Base-by-base conservation (phyloP, 37 sponge, comb jelly and placozoan species). In the Halisarca cf. caerulea region DNA sequence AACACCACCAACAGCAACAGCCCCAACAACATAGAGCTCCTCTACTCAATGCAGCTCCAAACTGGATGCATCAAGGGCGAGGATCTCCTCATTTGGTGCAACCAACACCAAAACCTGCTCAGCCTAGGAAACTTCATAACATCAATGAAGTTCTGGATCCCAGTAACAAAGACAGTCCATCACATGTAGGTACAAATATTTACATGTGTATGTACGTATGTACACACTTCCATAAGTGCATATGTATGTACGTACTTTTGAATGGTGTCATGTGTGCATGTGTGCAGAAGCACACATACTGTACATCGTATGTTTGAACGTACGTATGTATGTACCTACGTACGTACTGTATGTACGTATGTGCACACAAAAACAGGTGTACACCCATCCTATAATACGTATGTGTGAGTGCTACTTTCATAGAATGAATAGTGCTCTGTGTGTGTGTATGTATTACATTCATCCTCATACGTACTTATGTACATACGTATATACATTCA, bases 131-230 rank as follows among this genome's bases (percentile, higher is more conserved):
- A 11, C n/a, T 74, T 2, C 41, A 74, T 23, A 74, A 11, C 41
- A 23, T 74, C 18, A 44, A 74, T 40, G 77, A 74, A 1, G 77
- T 74, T 23, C 24, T 74, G 77, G 77, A 43, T 40, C 77, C 77
- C 21, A 23, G 18, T 20, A 74, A 40, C 25, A 14, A 36, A 44
- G 77, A 74, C n/a, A 74, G 77, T 40, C 77, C 77, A n/a, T 74
- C 77, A 36, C 77, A 74, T 21, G 77, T 74, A 44, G 41, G 77
- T 5, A 6, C 45, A 40, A 14, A 24, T 30, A 62, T 62, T 8
- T 28, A 30, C 64, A 7, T 62, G 32, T 81, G 64, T 20, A 47
- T 47, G 51, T 47, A 47, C 6, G 51, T 47, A 47, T 47, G 51
- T 47, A 47, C 51, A 47, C 11, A 47, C 51, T 14, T 39, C n/a